These are phyloP conservation scores for Amniataba percoides DNA, from an alignment of 2,797 vertebrate genomes.

Conservation along the genomic window DNA sequence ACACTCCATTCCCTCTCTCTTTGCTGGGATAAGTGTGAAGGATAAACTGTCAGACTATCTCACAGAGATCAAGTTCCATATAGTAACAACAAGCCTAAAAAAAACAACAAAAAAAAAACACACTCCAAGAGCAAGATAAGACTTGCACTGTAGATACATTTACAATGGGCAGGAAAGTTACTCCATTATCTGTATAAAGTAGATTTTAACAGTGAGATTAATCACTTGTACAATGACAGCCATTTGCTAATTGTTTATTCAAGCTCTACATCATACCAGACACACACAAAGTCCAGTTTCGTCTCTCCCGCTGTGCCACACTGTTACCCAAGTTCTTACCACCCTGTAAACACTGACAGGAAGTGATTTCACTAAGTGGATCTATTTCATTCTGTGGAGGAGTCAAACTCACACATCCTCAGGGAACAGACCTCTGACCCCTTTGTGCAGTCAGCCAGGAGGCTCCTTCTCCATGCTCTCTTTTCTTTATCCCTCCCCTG, in stretches of 20 bases:
- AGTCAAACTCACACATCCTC: constrained; percentile 71
- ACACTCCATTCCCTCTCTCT: constrained; percentile 64
- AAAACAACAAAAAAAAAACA: neutral
- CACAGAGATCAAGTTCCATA: constrained; percentile 85
- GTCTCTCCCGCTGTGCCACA: constrained; percentile 40
- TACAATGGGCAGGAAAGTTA: neutral
- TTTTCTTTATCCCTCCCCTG: constrained; percentile 17
- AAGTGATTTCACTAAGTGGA: constrained; percentile 80
- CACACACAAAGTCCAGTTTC: constrained; percentile 24
- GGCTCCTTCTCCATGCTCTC: constrained; percentile 45
- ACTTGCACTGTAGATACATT: constrained; percentile 55
- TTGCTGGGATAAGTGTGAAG: constrained; percentile 74
- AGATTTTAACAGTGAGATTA: constrained; percentile 32
- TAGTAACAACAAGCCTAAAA: constrained; percentile 30
- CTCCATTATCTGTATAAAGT: neutral
- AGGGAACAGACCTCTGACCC: constrained; percentile 74
- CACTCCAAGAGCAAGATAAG: constrained; percentile 56
- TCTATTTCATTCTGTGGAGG: constrained; percentile 71
- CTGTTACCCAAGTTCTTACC: constrained; percentile 64
- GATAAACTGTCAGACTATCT: constrained; percentile 81
- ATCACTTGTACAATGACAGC: constrained; percentile 19
- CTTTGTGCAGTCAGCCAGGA: constrained; percentile 63
- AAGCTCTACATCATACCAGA: constrained; percentile 18
- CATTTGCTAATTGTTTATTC: constrained; percentile 40
- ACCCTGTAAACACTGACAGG: constrained; percentile 74